These are phyloP conservation scores for Rachycentron canadum DNA, from an alignment of 2,797 vertebrate species.

Conservation along the genomic window DNA sequence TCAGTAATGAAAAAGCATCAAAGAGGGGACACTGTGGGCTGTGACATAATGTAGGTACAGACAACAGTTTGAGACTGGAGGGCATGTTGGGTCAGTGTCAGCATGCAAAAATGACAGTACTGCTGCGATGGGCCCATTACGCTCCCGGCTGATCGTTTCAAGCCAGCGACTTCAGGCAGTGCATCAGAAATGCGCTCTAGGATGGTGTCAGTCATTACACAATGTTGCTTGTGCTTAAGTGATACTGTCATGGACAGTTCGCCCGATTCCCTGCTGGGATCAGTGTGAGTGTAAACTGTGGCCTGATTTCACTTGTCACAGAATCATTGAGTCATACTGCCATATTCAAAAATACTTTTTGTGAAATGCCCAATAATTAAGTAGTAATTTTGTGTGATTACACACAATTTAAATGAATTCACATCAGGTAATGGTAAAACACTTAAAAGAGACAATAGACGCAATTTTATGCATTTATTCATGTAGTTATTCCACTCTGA, in stretches of 20 bases:
- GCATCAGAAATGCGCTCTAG: constrained; percentile 1
- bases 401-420: constrained; percentile 21
- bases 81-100: not conserved
- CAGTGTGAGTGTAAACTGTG: not conserved
- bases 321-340: too few relatives aligned
- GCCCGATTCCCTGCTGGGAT: constrained; percentile 4
- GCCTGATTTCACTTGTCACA: constrained; percentile 8
- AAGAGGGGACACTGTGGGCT: not conserved
- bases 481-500: constrained; percentile 89
- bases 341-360: too few relatives aligned
- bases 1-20: not conserved
- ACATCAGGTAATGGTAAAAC: constrained; percentile 64
- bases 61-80: not conserved
- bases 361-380: not conserved
- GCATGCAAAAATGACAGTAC: not conserved
- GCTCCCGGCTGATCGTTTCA: not conserved
- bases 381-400: constrained; percentile 19
- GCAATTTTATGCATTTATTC: constrained; percentile 90
- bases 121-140: not conserved
- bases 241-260: constrained; percentile 5
- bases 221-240: constrained; percentile 4
- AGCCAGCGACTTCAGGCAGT: not conserved
- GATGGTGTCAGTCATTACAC: constrained; percentile 15
- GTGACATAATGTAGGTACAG: constrained; percentile 6
- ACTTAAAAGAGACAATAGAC: constrained; percentile 84